These are phyloP conservation scores for Odobenus rosmarus DNA, from an alignment of 2,113 vertebrate species.

Conservation along the genomic window DNA sequence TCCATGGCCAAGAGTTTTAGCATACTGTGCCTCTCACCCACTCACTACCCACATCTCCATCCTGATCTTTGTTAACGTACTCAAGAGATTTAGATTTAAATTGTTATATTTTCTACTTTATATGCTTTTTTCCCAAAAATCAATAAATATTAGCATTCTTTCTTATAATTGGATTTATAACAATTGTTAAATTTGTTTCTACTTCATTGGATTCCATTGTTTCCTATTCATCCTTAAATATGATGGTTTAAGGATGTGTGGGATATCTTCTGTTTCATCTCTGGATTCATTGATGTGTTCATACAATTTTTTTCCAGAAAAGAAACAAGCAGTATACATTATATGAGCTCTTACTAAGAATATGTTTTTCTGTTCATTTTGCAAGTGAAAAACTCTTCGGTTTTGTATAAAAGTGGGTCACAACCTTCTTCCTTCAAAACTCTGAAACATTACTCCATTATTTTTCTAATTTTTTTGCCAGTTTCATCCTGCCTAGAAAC, in stretches of 20 bases:
- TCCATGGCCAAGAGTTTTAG: not conserved
- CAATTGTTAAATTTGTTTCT: not conserved
- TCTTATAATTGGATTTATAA: not conserved
- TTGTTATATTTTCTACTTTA: not conserved
- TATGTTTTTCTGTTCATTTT: not conserved
- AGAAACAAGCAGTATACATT: not conserved
- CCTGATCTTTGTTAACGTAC: not conserved
- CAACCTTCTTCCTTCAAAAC: slow-evolving; percentile 6
- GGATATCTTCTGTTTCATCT: not conserved
- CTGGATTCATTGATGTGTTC: not conserved
- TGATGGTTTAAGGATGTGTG: not conserved
- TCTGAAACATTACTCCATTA: not conserved
- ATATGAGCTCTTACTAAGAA: not conserved
- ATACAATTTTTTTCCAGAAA: not conserved
- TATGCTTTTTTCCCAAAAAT: not conserved
- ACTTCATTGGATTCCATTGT: not conserved
- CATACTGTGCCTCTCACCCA: not conserved
- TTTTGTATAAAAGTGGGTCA: not conserved
- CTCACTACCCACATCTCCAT: not conserved
- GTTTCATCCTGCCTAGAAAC: not conserved
- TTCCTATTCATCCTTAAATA: not conserved
- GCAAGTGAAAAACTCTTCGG: not conserved
- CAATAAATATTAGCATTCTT: not conserved
- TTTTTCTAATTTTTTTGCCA: not conserved
- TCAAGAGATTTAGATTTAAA: not conserved